Conservation (phyloP, 2,888 invertebrate species). For the Eupithecia centaureata region DNA sequence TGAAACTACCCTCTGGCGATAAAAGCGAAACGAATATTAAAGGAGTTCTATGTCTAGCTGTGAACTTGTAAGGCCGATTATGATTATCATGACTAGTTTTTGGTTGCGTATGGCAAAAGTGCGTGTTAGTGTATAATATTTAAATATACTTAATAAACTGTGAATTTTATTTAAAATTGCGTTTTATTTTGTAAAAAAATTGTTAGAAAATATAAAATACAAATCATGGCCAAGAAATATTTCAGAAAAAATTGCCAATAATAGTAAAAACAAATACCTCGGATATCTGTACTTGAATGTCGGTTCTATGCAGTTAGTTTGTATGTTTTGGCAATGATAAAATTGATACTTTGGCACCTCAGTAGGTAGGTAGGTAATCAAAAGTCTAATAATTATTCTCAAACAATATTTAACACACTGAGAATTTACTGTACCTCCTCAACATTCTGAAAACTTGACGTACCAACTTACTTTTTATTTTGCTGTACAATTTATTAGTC, state of each 20-base stretch:
- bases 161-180: not conserved
- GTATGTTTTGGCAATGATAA: not conserved
- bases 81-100: not conserved
- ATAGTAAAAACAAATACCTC: no score
- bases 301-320: not conserved
- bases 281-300: not conserved
- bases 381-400: no score
- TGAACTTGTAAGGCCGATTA: not conserved
- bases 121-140: not conserved
- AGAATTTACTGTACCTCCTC: no score
- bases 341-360: not conserved
- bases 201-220: not conserved
- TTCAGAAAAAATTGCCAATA: not conserved
- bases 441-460: no score
- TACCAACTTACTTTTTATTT: no score
- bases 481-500: no score
- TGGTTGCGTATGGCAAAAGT: not conserved
- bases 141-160: not conserved
- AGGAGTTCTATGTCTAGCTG: not conserved
- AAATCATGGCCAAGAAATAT: not conserved
- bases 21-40: not conserved
- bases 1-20: not conserved
- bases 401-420: no score
- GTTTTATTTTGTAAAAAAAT: not conserved
- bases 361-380: not conserved